phyloP scores from a whole-genome alignment of 2,888 invertebrate species.

The Clepsis dumicolana region DNA sequence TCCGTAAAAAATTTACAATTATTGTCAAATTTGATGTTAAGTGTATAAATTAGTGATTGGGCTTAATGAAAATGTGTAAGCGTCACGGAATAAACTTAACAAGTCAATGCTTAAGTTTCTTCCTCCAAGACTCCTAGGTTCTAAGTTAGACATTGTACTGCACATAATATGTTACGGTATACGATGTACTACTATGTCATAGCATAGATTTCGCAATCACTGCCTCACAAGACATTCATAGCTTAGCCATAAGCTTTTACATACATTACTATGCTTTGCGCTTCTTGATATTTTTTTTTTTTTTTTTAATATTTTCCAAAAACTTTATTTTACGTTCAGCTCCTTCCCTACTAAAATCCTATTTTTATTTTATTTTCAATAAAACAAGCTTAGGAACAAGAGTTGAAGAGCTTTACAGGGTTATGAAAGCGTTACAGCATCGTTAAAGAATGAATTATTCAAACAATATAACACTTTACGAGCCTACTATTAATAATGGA shows the following conservation, averaged over 20 bases:
- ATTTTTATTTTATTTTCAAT: slow-evolving; percentile 53
- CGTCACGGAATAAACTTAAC: slow-evolving; percentile 1
- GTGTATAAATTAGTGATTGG: slow-evolving; percentile 8
- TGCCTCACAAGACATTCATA: slow-evolving; percentile 86
- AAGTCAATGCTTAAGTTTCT: background rate
- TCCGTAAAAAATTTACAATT: slow-evolving; percentile 1
- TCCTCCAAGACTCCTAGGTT: slow-evolving; percentile 5
- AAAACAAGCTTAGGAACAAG: slow-evolving; percentile 30
- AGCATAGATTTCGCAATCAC: slow-evolving; percentile 80
- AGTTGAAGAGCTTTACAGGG: slow-evolving; percentile 29
- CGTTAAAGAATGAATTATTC: slow-evolving; percentile 36
- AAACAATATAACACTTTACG: slow-evolving; percentile 32
- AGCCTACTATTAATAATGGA: slow-evolving; percentile 16
- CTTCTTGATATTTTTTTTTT: slow-evolving; percentile 74
- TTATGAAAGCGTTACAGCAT: slow-evolving; percentile 36
- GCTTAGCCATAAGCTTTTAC: slow-evolving; percentile 82
- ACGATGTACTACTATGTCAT: slow-evolving; percentile 55
- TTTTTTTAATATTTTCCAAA: slow-evolving; percentile 68
- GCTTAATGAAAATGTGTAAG: slow-evolving; percentile 8
- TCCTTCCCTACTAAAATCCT: slow-evolving; percentile 70
- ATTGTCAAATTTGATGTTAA: slow-evolving; percentile 21
- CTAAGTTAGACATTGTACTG: slow-evolving; percentile 45
- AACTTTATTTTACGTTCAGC: slow-evolving; percentile 59
- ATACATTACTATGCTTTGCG: slow-evolving; percentile 79
- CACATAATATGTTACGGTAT: slow-evolving; percentile 54